These are phyloP conservation scores for Ommatoiulus sabulosus DNA, from an alignment of 2,888 invertebrate genomes.

Conservation along the genomic window DNA sequence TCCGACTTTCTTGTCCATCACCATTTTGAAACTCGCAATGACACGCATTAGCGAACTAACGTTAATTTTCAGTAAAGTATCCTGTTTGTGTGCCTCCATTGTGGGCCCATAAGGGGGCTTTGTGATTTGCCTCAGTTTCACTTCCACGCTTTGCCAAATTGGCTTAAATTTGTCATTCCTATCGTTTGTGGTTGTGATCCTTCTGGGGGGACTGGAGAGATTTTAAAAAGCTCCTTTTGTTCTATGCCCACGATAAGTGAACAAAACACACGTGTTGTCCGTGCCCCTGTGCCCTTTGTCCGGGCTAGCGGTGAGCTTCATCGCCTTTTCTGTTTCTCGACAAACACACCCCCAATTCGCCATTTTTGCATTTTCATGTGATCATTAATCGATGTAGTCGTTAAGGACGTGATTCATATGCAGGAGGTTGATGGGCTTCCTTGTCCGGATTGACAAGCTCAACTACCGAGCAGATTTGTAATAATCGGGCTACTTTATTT, in stretches of 20 bases:
- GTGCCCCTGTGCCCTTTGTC: slow-evolving; percentile 39
- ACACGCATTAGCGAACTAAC: background rate
- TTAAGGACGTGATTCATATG: slow-evolving; percentile 36
- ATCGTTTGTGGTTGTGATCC: background rate
- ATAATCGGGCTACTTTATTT: slow-evolving; percentile 13
- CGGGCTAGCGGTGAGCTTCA: background rate
- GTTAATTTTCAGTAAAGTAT: slow-evolving; percentile 4
- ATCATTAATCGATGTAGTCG: slow-evolving; percentile 30
- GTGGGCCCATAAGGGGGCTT: background rate
- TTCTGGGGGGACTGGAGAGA: background rate
- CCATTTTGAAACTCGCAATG: background rate
- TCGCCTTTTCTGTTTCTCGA: background rate
- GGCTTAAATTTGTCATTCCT: slow-evolving; percentile 8
- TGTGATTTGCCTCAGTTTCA: background rate
- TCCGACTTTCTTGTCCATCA: background rate
- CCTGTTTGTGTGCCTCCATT: slow-evolving; percentile 23
- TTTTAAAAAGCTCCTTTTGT: slow-evolving; percentile 11
- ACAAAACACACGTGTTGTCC: slow-evolving; percentile 34
- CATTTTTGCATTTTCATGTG: slow-evolving; percentile 35
- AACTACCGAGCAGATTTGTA: slow-evolving; percentile 36
- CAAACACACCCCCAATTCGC: background rate
- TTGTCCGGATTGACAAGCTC: background rate
- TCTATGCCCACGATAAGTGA: background rate
- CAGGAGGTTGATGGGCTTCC: slow-evolving; percentile 2
- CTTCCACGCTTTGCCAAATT: slow-evolving; percentile 12